phyloP scores from a whole-genome alignment of 2,797 vertebrate genomes.

The Garrulus glandarius region DNA sequence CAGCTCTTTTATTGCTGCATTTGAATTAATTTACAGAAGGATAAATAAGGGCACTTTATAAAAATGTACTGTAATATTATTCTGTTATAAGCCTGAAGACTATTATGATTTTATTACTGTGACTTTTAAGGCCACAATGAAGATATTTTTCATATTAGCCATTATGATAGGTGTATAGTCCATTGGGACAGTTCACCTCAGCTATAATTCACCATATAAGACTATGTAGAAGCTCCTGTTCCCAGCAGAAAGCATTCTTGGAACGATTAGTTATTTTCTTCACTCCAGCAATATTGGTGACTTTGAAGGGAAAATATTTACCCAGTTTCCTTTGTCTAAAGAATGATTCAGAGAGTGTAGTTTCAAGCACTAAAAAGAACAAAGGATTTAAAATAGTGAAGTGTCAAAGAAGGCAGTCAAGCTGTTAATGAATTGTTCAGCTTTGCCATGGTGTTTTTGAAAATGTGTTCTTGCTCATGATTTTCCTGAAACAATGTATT shows the following conservation, averaged over 20 bases:
- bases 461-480: not conserved
- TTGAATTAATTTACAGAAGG: slow-evolving; percentile 27
- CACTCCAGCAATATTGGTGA: not conserved
- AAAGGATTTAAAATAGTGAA: not conserved
- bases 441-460: not conserved
- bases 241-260: not conserved
- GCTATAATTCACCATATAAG: not conserved
- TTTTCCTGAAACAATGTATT: not conserved
- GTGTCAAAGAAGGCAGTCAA: not conserved
- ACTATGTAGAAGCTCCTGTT: not conserved
- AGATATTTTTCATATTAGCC: not conserved
- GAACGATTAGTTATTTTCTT: not conserved
- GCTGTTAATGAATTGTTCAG: not conserved
- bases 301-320: slow-evolving; percentile 3
- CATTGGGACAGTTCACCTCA: not conserved
- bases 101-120: slow-evolving; percentile 18
- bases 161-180: not conserved
- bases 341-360: not conserved
- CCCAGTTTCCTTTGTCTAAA: not conserved
- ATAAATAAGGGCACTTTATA: slow-evolving; percentile 46
- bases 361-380: not conserved
- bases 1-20: not conserved
- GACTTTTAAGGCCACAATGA: not conserved
- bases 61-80: slow-evolving; percentile 43
- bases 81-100: slow-evolving; percentile 29